Percentiles rank a stretch among this genome's conserved stretches.
phyloP scores from a whole-genome alignment of 2,113 vertebrate species.

The Phycodurus eques region DNA sequence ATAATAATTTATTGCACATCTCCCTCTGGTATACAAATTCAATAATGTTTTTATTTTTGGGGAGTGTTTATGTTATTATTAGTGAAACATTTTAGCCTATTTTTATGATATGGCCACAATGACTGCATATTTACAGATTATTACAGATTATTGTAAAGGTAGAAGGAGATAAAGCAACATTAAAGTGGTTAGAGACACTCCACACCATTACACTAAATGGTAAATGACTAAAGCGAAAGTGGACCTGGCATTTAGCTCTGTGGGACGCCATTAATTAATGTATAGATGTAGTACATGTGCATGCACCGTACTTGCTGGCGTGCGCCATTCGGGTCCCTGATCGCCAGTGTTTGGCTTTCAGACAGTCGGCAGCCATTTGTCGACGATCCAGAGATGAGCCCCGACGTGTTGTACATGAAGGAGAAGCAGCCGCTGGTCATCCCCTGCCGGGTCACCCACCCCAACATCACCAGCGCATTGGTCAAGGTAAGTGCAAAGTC shows the following conservation, averaged over 20 bases:
- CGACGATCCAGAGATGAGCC: slow-evolving; percentile 75
- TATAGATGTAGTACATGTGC: neutral
- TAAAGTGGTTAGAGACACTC: neutral
- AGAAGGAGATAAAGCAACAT: neutral
- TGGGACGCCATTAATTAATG: neutral
- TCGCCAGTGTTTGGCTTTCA: slow-evolving; percentile 75
- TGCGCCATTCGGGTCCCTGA: slow-evolving; percentile 49
- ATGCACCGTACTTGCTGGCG: neutral
- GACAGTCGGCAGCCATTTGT: slow-evolving; percentile 86
- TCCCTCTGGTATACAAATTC: too few species aligned
- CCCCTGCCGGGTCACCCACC: slow-evolving; percentile 89
- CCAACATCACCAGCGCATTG: slow-evolving; percentile 79
- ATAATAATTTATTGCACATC: too few species aligned
- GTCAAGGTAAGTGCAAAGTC: slow-evolving; percentile 67
- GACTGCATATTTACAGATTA: too few species aligned
- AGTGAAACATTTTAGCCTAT: too few species aligned
- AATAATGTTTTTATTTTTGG: too few species aligned
- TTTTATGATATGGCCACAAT: too few species aligned
- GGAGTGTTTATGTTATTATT: too few species aligned
- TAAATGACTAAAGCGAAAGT: neutral
- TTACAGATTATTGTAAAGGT: neutral
- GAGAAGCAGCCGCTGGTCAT: slow-evolving; percentile 80
- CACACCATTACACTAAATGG: neutral
- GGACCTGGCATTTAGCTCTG: neutral
- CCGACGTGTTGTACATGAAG: slow-evolving; percentile 79